These are phyloP conservation scores for Automeris io DNA, from an alignment of 2,888 invertebrate species.

Conservation along the genomic window DNA sequence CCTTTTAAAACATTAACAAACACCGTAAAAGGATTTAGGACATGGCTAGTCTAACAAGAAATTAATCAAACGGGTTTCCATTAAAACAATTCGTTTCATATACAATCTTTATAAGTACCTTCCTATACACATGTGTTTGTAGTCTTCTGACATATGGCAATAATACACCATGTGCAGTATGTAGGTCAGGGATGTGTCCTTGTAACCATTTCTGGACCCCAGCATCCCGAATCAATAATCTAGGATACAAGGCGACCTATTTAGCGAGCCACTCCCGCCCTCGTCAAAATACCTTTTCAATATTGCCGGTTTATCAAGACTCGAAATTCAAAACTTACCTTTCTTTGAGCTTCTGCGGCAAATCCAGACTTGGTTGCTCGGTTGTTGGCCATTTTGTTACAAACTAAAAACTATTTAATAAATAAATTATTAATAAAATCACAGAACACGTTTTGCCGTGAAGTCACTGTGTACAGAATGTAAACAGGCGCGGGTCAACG, in stretches of 20 bases:
- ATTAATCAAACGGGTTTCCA: too few species aligned
- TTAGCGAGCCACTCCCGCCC: constrained; percentile 26
- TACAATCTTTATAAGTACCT: too few species aligned
- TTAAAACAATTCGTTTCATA: too few species aligned
- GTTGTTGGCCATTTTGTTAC: constrained; percentile 83
- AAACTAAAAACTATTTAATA: constrained; percentile 44
- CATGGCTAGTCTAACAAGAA: too few species aligned
- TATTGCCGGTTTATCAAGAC: constrained; percentile 26
- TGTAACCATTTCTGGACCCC: constrained; percentile 56
- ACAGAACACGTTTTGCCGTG: constrained; percentile 60
- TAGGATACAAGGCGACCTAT: constrained; percentile 27
- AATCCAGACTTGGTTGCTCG: constrained; percentile 95
- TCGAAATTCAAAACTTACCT: constrained; percentile 79
- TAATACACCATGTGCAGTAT: constrained; percentile 26
- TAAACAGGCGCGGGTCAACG: constrained; percentile 58
- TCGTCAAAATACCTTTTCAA: constrained; percentile 16
- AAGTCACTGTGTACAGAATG: constrained; percentile 63
- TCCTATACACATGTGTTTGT: too few species aligned
- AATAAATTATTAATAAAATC: constrained; percentile 58
- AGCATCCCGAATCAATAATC: constrained; percentile 67
- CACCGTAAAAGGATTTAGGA: too few species aligned
- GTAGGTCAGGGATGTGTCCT: constrained; percentile 66
- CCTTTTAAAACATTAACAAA: too few species aligned
- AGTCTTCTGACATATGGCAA: constrained; percentile 5
- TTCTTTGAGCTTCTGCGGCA: constrained; percentile 96